Evolutionary conservation across 2,113 vertebrate genomes (phyloP).

Genomic region (Acinonyx jubatus): DNA sequence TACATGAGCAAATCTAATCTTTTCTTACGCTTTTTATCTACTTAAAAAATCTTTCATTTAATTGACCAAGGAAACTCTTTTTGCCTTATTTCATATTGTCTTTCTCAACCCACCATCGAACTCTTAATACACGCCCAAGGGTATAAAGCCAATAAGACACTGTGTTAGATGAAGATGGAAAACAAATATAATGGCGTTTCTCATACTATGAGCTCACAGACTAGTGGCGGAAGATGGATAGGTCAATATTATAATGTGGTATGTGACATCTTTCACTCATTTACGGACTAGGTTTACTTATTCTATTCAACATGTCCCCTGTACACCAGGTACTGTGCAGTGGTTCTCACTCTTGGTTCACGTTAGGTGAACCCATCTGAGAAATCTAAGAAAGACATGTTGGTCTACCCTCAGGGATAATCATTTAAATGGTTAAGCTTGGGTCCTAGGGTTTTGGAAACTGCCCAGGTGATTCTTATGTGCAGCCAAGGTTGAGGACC

Average conservation of each 20-base stretch:
- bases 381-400: background rate
- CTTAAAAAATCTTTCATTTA: background rate
- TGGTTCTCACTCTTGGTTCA: background rate
- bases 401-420: background rate
- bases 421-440: background rate
- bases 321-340: background rate
- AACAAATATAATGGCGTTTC: background rate
- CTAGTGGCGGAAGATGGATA: background rate
- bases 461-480: background rate
- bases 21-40: background rate
- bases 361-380: background rate
- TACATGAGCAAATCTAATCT: constrained; percentile 20
- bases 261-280: background rate
- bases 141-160: background rate
- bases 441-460: background rate
- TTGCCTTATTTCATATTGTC: background rate
- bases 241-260: background rate
- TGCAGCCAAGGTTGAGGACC: background rate
- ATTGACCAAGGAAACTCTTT: background rate
- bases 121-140: background rate
- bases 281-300: background rate
- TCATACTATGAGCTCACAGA: background rate
- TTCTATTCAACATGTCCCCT: background rate
- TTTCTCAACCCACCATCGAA: background rate
- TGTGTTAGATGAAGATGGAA: background rate